Conservation (phyloP, 2,113 vertebrate species). For the Oceanites oceanicus region DNA sequence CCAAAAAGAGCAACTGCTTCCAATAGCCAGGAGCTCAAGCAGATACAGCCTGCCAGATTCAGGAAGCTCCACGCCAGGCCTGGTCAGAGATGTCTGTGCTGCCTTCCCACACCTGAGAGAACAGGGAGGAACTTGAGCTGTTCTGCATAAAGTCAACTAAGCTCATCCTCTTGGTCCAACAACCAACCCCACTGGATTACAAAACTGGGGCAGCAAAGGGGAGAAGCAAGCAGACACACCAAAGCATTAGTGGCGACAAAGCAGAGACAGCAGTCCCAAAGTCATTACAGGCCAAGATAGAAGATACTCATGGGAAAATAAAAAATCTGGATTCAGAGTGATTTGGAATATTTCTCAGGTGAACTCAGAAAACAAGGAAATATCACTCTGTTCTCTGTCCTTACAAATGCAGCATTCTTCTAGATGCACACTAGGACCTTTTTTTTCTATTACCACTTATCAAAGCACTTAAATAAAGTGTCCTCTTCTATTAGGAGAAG, state of each 20-base stretch:
- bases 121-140: neutral
- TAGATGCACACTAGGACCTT: neutral
- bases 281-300: neutral
- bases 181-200: neutral
- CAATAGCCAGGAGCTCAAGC: neutral
- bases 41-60: neutral
- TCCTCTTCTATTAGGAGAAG: conserved; percentile 16
- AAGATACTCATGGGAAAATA: neutral
- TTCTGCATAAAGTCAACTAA: neutral
- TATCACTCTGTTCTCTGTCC: conserved; percentile 9
- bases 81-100: neutral
- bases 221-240: neutral
- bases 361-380: neutral
- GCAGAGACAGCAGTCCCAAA: neutral
- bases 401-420: neutral
- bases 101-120: neutral
- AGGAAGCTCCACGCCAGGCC: neutral
- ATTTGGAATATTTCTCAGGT: neutral
- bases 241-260: neutral
- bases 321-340: neutral
- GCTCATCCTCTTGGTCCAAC: neutral
- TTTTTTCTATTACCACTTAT: conserved; percentile 34
- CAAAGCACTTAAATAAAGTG: neutral
- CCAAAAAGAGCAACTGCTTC: neutral
- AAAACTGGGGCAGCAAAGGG: neutral